phyloP scores from a whole-genome alignment of 2,888 invertebrate species.

The Trachelus troglodyta region DNA sequence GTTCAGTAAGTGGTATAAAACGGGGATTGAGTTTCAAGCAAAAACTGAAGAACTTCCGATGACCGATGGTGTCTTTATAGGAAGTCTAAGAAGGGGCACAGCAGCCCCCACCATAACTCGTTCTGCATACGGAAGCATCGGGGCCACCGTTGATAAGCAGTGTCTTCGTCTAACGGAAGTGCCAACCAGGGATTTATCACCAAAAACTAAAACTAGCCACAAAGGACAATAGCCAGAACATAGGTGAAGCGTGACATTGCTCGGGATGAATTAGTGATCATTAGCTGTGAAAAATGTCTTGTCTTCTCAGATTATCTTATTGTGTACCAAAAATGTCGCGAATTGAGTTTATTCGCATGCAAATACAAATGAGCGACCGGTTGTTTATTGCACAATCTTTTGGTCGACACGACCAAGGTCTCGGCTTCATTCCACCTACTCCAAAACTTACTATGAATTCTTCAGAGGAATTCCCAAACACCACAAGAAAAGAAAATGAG shows the following conservation, averaged over 20 bases:
- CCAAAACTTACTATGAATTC: not conserved
- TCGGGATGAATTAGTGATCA: not conserved
- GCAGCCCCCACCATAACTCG: slow-evolving; percentile 14
- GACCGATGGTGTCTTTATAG: slow-evolving; percentile 33
- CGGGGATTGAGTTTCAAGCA: not conserved
- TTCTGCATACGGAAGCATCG: slow-evolving; percentile 47
- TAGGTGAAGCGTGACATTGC: slow-evolving; percentile 1
- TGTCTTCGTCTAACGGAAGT: slow-evolving; percentile 50
- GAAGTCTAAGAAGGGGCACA: slow-evolving; percentile 11
- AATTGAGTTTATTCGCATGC: slow-evolving; percentile 26
- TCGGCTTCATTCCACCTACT: not conserved
- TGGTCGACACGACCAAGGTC: not conserved
- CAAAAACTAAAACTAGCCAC: slow-evolving; percentile 1
- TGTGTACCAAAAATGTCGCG: not conserved
- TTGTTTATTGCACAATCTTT: not conserved
- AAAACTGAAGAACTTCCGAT: slow-evolving; percentile 31
- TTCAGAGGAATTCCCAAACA: not conserved
- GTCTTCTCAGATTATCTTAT: not conserved
- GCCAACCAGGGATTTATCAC: slow-evolving; percentile 28
- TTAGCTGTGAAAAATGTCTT: not conserved
- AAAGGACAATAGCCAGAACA: not conserved
- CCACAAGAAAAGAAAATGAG: not conserved
- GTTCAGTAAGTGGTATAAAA: not conserved
- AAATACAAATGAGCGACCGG: slow-evolving; percentile 18
- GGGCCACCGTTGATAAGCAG: slow-evolving; percentile 55